A percentile compares a stretch with the other conserved stretches of the same genome.
Conservation (phyloP, 2,888 invertebrate genomes). For the Trissoscelio sp. region DNA sequence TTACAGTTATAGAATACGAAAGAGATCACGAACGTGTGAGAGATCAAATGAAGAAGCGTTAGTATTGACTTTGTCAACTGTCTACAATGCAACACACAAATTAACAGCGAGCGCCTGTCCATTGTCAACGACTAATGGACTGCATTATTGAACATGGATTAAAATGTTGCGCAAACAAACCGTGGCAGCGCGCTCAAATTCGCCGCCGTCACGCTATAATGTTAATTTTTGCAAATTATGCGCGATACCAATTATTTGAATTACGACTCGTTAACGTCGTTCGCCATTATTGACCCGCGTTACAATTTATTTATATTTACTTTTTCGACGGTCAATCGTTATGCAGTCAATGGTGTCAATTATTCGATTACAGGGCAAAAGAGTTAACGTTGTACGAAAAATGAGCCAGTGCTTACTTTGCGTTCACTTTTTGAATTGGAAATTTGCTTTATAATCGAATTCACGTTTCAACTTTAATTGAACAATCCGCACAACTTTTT, state of each 20-base stretch:
- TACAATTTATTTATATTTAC: constrained; percentile 18
- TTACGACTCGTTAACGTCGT: constrained; percentile 26
- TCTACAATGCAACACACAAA: constrained; percentile 30
- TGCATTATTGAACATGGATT: constrained; percentile 44
- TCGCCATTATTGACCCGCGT: not conserved
- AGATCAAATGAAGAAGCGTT: constrained; percentile 19
- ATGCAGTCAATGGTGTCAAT: constrained; percentile 20
- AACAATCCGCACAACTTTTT: too few relatives aligned
- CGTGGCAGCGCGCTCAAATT: not conserved
- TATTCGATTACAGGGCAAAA: constrained; percentile 28
- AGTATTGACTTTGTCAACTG: constrained; percentile 46
- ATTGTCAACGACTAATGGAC: constrained; percentile 48
- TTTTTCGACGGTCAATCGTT: constrained; percentile 25
- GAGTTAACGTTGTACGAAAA: not conserved
- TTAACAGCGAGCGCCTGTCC: constrained; percentile 19
- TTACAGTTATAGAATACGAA: constrained; percentile 33
- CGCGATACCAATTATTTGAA: constrained; percentile 36
- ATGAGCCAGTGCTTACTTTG: too few relatives aligned
- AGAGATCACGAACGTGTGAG: constrained; percentile 7
- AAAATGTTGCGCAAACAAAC: constrained; percentile 40
- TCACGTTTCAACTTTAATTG: not conserved
- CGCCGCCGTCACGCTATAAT: not conserved
- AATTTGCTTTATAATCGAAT: not conserved
- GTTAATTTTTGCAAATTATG: constrained; percentile 44
- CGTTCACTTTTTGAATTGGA: not conserved